Evolutionary conservation across 2,113 vertebrate genomes (phyloP), one percentile per base, ranked within the genome.

Genomic region (Opisthocomus hoazin): DNA sequence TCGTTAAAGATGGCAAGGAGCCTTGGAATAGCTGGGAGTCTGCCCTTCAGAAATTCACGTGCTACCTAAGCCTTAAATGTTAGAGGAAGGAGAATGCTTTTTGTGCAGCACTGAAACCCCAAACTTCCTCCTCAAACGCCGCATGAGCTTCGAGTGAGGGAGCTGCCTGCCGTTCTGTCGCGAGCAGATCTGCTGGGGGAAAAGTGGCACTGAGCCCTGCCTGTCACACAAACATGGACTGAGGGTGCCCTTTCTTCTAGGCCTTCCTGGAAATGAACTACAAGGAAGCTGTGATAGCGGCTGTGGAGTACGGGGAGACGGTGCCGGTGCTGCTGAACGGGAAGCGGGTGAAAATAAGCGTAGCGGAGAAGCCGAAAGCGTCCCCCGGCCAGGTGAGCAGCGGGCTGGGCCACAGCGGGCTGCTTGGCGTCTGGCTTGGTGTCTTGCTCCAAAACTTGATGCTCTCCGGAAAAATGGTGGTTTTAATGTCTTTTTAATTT

Each of bases 201-300:
- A 37, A 6, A 29, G 14, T 6, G 2, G 46, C 64, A 8, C 20
- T 3, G 8, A 45, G 3, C 27, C 20, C 13, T 26, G 30, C 16
- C 37, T 58, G 27, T 58, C 54, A 21, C 60, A 15, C 30, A 39
- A 74, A 58, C 23, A 45, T 34, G 46, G 48, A 53, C 29, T 58
- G 58, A 60, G 54, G 53, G 74, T 32, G 7, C 26, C 30, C 0
- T 77, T 90, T 77, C 19, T 93, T 95, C 50, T 65, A 98, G 98
- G 98, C 98, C 54, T 98, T 97, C 37, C 71, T 98, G 91, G 97
- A 98, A 89, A 98, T 98, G 97, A 98, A 97, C 71, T 98, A 97
- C 87, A 98, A 96, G 66, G 98, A 98, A 54, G 96, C 98, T 0
- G 87, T 98, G 87, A 89, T 92, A 16, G 97, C 98, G 11, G 96